These are phyloP conservation scores for Diachasmimorpha longicaudata DNA, from an alignment of 1,140 invertebrate genomes.

Conservation along the genomic window DNA sequence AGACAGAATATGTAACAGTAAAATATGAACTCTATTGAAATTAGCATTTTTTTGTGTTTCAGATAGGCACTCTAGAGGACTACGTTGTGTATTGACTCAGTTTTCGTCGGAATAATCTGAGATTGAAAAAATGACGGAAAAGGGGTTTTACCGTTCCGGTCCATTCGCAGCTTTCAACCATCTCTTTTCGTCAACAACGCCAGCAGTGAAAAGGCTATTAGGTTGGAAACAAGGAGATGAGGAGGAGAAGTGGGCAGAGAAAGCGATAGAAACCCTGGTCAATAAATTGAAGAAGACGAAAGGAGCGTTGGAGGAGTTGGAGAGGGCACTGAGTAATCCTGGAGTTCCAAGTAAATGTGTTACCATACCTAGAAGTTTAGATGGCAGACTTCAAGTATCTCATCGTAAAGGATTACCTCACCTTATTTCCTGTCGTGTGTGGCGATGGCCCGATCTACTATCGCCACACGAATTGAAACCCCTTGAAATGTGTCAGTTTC, in stretches of 20 bases:
- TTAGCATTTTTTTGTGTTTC: too few relatives aligned
- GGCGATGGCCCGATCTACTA: slow-evolving; percentile 98
- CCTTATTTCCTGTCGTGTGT: slow-evolving; percentile 97
- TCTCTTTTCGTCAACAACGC: slow-evolving; percentile 94
- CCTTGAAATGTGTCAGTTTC: slow-evolving; percentile 90
- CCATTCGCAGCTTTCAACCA: slow-evolving; percentile 67
- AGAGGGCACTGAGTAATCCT: slow-evolving; percentile 91
- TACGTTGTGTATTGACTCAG: too few relatives aligned
- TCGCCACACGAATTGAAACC: slow-evolving; percentile 97
- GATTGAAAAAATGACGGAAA: too few relatives aligned
- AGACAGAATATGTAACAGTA: too few relatives aligned
- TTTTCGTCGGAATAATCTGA: too few relatives aligned
- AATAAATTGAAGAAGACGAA: slow-evolving; percentile 97
- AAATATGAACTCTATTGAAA: too few relatives aligned
- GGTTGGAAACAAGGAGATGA: slow-evolving; percentile 99
- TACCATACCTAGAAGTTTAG: slow-evolving; percentile 94
- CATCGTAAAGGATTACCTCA: slow-evolving; percentile 96
- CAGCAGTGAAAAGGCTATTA: slow-evolving; percentile 95
- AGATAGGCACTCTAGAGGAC: too few relatives aligned
- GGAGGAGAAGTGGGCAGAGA: slow-evolving; percentile 99
- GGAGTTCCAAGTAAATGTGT: slow-evolving; percentile 96
- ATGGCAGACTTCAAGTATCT: slow-evolving; percentile 93
- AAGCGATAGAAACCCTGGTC: slow-evolving; percentile 97
- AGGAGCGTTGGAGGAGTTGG: slow-evolving; percentile 96
- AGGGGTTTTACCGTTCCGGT: too few relatives aligned